Percentiles rank a stretch among this genome's conserved stretches.
Conservation (phyloP, 2,888 invertebrate species). For the Synanthedon myopaeformis region DNA sequence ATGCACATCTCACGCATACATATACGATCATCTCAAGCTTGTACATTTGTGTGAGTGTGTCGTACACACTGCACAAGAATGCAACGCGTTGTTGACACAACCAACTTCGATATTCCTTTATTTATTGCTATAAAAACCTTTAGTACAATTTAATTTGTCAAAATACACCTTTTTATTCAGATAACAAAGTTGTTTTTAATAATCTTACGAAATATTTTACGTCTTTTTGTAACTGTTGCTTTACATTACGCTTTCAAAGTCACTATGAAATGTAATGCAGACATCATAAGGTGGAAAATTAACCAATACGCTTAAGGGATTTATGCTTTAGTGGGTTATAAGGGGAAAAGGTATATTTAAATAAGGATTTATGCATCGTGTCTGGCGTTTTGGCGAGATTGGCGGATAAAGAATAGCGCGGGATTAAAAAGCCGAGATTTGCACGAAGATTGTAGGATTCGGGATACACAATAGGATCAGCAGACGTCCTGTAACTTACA, state of each 20-base stretch:
- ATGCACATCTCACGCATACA: slow-evolving; percentile 37
- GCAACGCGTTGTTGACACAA: slow-evolving; percentile 70
- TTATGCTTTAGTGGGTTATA: slow-evolving; percentile 21
- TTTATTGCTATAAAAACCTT: slow-evolving; percentile 67
- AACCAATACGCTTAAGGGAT: slow-evolving; percentile 8
- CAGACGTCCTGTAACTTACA: neutral
- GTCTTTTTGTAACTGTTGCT: too few relatives aligned
- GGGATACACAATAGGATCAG: slow-evolving; percentile 17
- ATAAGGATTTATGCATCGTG: slow-evolving; percentile 69
- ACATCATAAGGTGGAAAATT: slow-evolving; percentile 18
- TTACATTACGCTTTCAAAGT: neutral
- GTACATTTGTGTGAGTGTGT: slow-evolving; percentile 33
- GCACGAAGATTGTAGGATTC: slow-evolving; percentile 33
- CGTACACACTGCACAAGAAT: slow-evolving; percentile 62
- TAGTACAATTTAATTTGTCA: slow-evolving; percentile 10
- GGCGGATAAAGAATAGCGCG: slow-evolving; percentile 54
- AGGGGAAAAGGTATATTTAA: slow-evolving; percentile 55
- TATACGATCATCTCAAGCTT: slow-evolving; percentile 10
- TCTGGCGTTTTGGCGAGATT: slow-evolving; percentile 68
- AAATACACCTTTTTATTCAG: slow-evolving; percentile 9
- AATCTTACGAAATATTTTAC: neutral
- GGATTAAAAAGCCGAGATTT: slow-evolving; percentile 46
- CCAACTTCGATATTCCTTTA: slow-evolving; percentile 70
- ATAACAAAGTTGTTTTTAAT: slow-evolving; percentile 7
- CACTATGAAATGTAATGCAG: slow-evolving; percentile 19